These are phyloP conservation scores for Cerastis rubricosa DNA, from an alignment of 2,888 invertebrate species.

Conservation along the genomic window DNA sequence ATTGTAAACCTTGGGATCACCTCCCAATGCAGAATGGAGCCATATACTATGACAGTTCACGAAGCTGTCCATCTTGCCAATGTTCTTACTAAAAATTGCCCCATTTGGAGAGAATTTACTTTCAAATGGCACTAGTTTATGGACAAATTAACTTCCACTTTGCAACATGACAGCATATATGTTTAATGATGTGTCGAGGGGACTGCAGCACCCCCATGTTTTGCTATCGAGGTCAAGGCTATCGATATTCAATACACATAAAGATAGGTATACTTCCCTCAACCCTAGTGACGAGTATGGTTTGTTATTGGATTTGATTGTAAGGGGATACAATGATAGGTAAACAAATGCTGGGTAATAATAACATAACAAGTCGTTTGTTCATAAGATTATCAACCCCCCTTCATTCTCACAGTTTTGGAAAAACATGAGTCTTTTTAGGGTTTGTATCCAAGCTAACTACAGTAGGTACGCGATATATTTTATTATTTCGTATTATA, in stretches of 20 bases:
- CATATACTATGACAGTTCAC: constrained; percentile 77
- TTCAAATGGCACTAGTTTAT: constrained; percentile 38
- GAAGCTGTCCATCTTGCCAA: constrained; percentile 40
- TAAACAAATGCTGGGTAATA: constrained; percentile 59
- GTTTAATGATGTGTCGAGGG: constrained; percentile 65
- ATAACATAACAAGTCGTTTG: constrained; percentile 32
- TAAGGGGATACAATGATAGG: constrained; percentile 56
- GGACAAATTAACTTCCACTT: constrained; percentile 53
- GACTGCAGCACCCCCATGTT: constrained; percentile 73
- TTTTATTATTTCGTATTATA: constrained; percentile 3
- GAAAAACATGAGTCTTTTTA: not conserved
- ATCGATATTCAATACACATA: constrained; percentile 78
- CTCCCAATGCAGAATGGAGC: constrained; percentile 82
- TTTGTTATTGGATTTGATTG: constrained; percentile 62
- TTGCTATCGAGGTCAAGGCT: constrained; percentile 81
- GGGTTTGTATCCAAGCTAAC: not conserved
- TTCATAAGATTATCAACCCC: constrained; percentile 31
- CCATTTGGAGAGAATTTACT: constrained; percentile 23
- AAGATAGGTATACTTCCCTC: constrained; percentile 71
- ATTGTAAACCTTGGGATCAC: constrained; percentile 84
- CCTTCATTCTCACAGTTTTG: constrained; percentile 32
- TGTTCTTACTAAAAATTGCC: constrained; percentile 19
- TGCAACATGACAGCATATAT: constrained; percentile 56
- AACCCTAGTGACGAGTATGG: constrained; percentile 70
- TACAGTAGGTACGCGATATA: not conserved